phyloP scores from a whole-genome alignment of 1,140 invertebrate genomes.

The roundworm (Caenorhabditis elegans) region DNA sequence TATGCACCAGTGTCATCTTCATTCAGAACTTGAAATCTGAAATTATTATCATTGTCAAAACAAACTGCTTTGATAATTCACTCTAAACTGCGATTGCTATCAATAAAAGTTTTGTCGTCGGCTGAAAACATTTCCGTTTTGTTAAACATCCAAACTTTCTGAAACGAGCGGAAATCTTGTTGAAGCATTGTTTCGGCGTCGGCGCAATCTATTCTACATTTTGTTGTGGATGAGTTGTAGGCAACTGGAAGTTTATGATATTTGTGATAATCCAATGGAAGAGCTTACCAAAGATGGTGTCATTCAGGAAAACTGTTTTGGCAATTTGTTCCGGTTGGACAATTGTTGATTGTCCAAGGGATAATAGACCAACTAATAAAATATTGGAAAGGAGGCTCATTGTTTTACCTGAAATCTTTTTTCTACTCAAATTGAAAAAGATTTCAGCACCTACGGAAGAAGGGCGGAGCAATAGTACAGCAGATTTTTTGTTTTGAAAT shows the following conservation, averaged over 20 bases:
- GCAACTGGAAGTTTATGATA: too few species aligned
- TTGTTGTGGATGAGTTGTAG: neutral
- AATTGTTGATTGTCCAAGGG: neutral
- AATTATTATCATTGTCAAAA: neutral
- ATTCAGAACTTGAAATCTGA: slow-evolving; percentile 13
- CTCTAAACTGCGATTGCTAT: neutral
- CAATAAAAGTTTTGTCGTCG: neutral
- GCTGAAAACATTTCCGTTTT: slow-evolving; percentile 23
- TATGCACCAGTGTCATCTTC: neutral
- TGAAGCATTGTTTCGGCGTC: neutral
- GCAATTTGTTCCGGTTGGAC: neutral
- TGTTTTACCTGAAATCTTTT: neutral
- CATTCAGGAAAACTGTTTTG: neutral
- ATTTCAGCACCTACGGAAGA: too few species aligned
- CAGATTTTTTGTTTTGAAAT: neutral
- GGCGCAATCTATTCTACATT: slow-evolving; percentile 2
- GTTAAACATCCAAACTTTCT: slow-evolving; percentile 18
- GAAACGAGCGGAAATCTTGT: neutral
- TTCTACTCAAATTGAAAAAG: too few species aligned
- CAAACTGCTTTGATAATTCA: neutral
- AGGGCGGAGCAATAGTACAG: slow-evolving; percentile 16
- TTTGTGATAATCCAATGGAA: too few species aligned
- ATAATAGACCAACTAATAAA: neutral
- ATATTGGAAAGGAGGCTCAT: neutral
- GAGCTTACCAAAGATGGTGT: neutral